These are phyloP conservation scores for Nannoperca obscura DNA, from an alignment of 2,797 vertebrate species.

Conservation along the genomic window DNA sequence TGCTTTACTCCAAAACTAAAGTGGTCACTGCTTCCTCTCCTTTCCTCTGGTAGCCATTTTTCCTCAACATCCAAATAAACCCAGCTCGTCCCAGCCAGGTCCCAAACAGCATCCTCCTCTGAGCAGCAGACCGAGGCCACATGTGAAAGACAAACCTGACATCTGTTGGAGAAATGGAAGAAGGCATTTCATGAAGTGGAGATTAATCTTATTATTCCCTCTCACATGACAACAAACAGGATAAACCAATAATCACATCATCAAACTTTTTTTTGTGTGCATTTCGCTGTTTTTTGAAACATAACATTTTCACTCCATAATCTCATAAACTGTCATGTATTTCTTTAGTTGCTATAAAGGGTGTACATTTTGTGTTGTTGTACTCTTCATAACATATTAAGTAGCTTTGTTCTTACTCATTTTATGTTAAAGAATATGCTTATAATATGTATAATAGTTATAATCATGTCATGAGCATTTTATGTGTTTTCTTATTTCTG, in stretches of 20 bases:
- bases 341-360: background rate
- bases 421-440: background rate
- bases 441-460: too few species aligned
- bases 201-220: too few species aligned
- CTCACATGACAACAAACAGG: too few species aligned
- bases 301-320: background rate
- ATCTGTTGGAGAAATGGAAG: slow-evolving; percentile 52
- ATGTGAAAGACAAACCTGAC: slow-evolving; percentile 50
- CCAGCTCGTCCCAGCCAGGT: slow-evolving; percentile 41
- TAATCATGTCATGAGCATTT: background rate
- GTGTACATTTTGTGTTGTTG: background rate
- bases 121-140: background rate
- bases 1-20: slow-evolving; percentile 56
- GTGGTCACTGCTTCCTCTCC: slow-evolving; percentile 63
- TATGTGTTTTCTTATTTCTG: background rate
- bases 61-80: slow-evolving; percentile 81
- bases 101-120: slow-evolving; percentile 54
- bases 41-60: slow-evolving; percentile 85
- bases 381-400: background rate
- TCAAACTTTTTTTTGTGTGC: background rate
- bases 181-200: slow-evolving; percentile 14
- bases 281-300: background rate
- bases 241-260: too few species aligned
- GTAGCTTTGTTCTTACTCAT: background rate
- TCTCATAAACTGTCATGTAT: background rate